Conservation (phyloP, 2,888 invertebrate genomes). For the Frankliniella intonsa region DNA sequence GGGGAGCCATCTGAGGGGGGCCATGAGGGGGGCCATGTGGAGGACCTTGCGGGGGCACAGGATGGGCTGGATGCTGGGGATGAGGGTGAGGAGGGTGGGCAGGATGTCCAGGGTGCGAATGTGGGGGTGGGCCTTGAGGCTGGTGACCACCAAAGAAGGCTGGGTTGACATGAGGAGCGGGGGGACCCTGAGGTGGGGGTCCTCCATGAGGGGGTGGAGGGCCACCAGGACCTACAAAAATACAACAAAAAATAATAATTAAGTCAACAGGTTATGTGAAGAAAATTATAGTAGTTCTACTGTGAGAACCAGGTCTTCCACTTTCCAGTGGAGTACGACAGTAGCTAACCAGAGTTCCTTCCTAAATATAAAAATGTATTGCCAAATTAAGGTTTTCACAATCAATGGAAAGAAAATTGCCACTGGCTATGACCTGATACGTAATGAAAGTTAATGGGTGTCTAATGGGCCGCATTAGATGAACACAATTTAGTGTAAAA, state of each 20-base stretch:
- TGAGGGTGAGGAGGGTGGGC: conserved; percentile 56
- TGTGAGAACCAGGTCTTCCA: too few relatives aligned
- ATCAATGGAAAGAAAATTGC: too few relatives aligned
- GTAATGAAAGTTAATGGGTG: too few relatives aligned
- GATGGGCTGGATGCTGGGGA: conserved; percentile 59
- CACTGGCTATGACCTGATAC: too few relatives aligned
- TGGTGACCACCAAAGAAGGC: conserved; percentile 73
- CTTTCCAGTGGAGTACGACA: too few relatives aligned
- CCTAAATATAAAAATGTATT: too few relatives aligned
- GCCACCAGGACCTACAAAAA: conserved; percentile 47
- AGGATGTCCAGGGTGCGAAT: conserved; percentile 53
- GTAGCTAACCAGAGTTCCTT: too few relatives aligned
- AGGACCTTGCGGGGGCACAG: conserved; percentile 61
- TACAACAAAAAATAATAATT: conserved; percentile 26
- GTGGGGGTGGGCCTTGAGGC: conserved; percentile 58
- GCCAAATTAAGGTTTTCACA: too few relatives aligned
- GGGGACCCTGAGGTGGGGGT: conserved; percentile 58
- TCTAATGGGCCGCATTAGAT: too few relatives aligned
- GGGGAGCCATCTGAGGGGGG: conserved; percentile 54
- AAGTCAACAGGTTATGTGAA: too few relatives aligned
- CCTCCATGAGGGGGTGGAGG: conserved; percentile 52
- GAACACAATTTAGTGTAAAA: too few relatives aligned
- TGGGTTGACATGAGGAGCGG: conserved; percentile 93
- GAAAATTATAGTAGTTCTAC: too few relatives aligned
- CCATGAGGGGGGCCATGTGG: conserved; percentile 64